Evolutionary conservation across 2,888 invertebrate species (phyloP), one percentile per base, ranked within the genome.

Genomic region (Bombylius discolor): DNA sequence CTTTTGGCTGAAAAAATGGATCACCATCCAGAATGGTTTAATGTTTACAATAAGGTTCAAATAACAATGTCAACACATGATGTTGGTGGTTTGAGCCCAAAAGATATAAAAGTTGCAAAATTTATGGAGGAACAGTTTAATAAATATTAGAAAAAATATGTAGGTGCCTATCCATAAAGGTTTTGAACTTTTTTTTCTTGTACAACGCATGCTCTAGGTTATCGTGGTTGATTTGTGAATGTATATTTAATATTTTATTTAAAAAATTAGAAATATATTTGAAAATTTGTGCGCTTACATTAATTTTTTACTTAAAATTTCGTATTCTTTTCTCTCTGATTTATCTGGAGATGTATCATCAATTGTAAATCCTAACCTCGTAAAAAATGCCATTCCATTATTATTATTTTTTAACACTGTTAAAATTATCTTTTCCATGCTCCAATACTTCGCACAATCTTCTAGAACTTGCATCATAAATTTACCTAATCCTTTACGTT

Each of bases 1-100:
- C 71, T 98, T 63, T 76, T 89, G 64, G 94, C 98, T 49, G 99
- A 99, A 68, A 97, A 97, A 78, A 93, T 96, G 87, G 89, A 98
- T 70, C 99, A 99, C 70, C 99, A 99, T 73, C 99, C 99, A 0
- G 99, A 99, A 76, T 99, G 98, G 98, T 98, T 96, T 70, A 99
- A 99, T 77, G 96, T 96, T 56, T 99, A 99, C 74, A 98, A 99
- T 70, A 96, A 94, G 79, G 87, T 94, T 5, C 84, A 93, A 71
- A 80, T 89, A n/a, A 97, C 96, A 34, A 77, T 98, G 55, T 87
- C 91, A 54, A 90, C 95, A 5, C 99, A 99, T 71, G 97, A 98
- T 76, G 92, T 88, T 1, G 84, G 82, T 62, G 97, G 97, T 5
- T 75, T 97, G 33, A 95, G 95, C 62, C 78, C 81, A 61, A 78